phyloP scores from a whole-genome alignment of 1,140 invertebrate species.

The Drosophila teissieri region DNA sequence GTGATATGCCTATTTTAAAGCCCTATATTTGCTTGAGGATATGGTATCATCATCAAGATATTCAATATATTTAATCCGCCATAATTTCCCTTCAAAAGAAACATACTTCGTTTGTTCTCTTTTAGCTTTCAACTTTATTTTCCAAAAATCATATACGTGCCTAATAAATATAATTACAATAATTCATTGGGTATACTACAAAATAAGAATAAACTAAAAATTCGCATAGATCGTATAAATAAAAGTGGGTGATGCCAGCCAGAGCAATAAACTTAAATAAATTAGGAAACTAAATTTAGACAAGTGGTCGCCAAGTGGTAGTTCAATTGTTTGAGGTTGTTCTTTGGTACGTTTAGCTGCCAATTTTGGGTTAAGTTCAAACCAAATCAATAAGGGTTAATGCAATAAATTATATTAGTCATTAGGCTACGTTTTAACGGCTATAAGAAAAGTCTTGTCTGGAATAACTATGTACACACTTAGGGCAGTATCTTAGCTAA shows the following conservation, averaged over 20 bases:
- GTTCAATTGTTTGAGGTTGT: conserved; percentile 36
- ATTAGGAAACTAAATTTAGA: conserved; percentile 62
- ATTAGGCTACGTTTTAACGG: conserved; percentile 24
- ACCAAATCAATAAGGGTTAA: conserved; percentile 52
- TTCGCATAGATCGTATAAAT: conserved; percentile 36
- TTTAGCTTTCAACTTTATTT: conserved; percentile 76
- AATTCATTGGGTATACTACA: conserved; percentile 51
- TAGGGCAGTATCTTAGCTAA: conserved; percentile 53
- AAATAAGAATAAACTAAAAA: conserved; percentile 50
- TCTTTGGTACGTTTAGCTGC: conserved; percentile 84
- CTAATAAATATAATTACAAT: conserved; percentile 48
- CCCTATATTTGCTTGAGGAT: too few relatives aligned
- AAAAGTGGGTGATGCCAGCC: conserved; percentile 4
- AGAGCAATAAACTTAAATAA: conserved; percentile 23
- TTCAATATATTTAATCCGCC: too few relatives aligned
- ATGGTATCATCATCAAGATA: too few relatives aligned
- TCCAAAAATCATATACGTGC: conserved; percentile 43
- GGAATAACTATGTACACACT: conserved; percentile 56
- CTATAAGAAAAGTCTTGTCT: conserved; percentile 59
- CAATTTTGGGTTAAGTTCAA: conserved; percentile 71
- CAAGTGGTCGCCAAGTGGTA: conserved; percentile 47
- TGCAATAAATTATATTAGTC: conserved; percentile 55
- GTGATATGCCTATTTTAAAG: too few relatives aligned
- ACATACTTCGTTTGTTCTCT: conserved; percentile 8
- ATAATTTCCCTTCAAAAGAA: neutral